Base-by-base conservation (phyloP, 1,140 invertebrate genomes). In the Vanessa tameamea region DNA sequence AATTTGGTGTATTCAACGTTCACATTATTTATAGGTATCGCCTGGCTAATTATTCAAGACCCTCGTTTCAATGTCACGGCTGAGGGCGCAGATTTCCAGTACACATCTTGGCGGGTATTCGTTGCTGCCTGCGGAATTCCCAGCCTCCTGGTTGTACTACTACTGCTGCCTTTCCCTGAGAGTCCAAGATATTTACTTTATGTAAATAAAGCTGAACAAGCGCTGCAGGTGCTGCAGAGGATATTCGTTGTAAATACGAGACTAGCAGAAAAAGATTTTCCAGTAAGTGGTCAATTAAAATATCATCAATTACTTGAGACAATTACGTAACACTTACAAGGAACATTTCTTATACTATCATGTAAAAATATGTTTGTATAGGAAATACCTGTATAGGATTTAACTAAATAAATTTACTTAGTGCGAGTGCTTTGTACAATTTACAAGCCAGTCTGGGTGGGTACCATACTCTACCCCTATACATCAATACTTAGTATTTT, bases 21-120 rank as follows among this genome's bases (percentile, higher is more conserved):
- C 13, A n/a, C 5, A 14, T n/a, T 50, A 43, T 83, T 88, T 11
- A 4, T 86, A 95, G 94, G 90, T 55, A 89, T 94, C 31, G 94
- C 93, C 0, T 95, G 93, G 92, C 78, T 85, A 37, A 91, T 93
- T 64, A 94, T 94, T 82, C 93, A 91, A 47, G 89, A 92, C 63
- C 79, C 84, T 0, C 80, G 85, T 14, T 92, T 87, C 79, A 89
- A 86, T 53, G 66, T 86, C 37, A 89, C 86, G 11, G 78, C 69
- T 0, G 73, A 80, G 0, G 83, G 76, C 14, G 87, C 92, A 2
- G 81, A 75, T 16, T 94, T 93, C 86, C 85, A 89, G 64, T 94
- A 94, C 80, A 89, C 80, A 79, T 96, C 95, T 3, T 98, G 97
- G 97, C 93, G 96, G 50, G 94, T 97, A 14, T 97, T 96, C 88